phyloP scores from a whole-genome alignment of 2,113 vertebrate species.

The Lampris megalopsis region DNA sequence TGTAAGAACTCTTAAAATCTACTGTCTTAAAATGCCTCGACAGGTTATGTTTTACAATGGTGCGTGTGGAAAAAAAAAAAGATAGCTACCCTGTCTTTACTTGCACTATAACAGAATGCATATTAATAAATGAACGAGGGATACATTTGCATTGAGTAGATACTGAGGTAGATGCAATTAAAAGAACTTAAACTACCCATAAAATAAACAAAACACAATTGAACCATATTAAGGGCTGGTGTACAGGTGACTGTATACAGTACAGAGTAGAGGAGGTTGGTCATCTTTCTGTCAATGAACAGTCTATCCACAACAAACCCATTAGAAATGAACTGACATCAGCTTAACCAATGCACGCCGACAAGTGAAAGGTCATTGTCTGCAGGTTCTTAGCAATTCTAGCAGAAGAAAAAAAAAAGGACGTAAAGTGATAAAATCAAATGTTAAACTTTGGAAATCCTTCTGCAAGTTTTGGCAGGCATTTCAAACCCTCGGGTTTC shows the following conservation, averaged over 20 bases:
- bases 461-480: no score
- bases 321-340: no score
- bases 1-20: constrained; percentile 43
- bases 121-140: constrained; percentile 33
- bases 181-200: constrained; percentile 52
- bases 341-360: no score
- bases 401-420: no score
- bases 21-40: constrained; percentile 24
- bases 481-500: not conserved
- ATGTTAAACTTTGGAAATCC: no score
- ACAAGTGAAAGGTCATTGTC: no score
- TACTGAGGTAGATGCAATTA: constrained; percentile 75
- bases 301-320: no score
- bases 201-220: constrained; percentile 29
- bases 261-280: constrained; percentile 1
- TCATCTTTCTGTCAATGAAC: no score
- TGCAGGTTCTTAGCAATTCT: no score
- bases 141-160: constrained; percentile 52
- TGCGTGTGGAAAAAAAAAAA: constrained; percentile 28
- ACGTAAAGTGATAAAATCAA: no score
- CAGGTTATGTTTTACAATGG: not conserved
- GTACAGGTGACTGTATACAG: constrained; percentile 5
- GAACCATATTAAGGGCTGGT: constrained; percentile 11
- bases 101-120: constrained; percentile 15
- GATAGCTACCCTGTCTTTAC: not conserved